phyloP scores from a whole-genome alignment of 1,140 invertebrate species.

The Cyrtorhinus lividipennis region DNA sequence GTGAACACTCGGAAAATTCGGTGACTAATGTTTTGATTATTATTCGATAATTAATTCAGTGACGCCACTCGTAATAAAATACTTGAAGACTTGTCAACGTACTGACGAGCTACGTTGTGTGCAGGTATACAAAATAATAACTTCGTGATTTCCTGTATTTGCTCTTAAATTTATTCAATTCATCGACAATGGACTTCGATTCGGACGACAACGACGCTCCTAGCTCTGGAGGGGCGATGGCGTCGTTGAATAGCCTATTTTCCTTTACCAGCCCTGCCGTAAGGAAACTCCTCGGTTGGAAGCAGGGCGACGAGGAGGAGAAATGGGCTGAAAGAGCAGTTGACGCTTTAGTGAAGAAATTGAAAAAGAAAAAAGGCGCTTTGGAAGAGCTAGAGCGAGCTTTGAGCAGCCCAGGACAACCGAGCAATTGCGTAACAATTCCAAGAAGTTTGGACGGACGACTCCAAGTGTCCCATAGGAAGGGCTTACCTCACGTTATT shows the following conservation, averaged over 20 bases:
- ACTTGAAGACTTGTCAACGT: no score
- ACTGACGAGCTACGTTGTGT: no score
- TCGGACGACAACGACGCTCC: slow-evolving; percentile 67
- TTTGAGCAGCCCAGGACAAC: slow-evolving; percentile 79
- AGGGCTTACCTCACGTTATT: slow-evolving; percentile 93
- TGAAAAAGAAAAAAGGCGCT: slow-evolving; percentile 92
- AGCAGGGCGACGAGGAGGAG: slow-evolving; percentile 92
- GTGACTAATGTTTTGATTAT: no score
- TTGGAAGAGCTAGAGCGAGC: slow-evolving; percentile 93
- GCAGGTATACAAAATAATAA: no score
- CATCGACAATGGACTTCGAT: no score
- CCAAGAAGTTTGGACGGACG: slow-evolving; percentile 89
- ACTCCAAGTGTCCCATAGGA: slow-evolving; percentile 85
- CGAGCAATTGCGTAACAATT: slow-evolving; percentile 95
- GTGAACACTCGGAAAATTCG: no score
- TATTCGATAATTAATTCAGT: no score
- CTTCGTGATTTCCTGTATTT: no score
- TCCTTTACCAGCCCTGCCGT: slow-evolving; percentile 95
- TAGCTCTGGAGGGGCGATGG: slow-evolving; percentile 56
- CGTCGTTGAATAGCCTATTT: slow-evolving; percentile 81
- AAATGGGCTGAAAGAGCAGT: slow-evolving; percentile 99
- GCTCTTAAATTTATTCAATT: no score
- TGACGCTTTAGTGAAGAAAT: slow-evolving; percentile 92
- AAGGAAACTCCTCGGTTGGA: slow-evolving; percentile 93
- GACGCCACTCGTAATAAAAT: no score